Evolutionary conservation across 2,113 vertebrate species (phyloP).

Genomic region (Gambusia holbrooki): DNA sequence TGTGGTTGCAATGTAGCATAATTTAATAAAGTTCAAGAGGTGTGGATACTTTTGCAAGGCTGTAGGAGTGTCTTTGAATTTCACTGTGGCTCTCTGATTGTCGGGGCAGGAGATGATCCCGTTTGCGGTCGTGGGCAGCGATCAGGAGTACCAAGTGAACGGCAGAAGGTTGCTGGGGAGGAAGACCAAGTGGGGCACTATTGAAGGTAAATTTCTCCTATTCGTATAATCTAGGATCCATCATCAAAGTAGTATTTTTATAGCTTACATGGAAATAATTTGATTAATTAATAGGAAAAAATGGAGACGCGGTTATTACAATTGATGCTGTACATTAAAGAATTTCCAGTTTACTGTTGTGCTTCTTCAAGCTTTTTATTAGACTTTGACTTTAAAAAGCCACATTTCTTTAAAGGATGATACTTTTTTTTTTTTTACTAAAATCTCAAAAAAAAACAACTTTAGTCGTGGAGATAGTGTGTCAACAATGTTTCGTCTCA

Average conservation of each 20-base stretch:
- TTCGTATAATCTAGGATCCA: neutral
- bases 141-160: constrained; percentile 98
- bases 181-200: constrained; percentile 99
- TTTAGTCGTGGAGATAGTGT: no score
- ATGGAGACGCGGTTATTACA: neutral
- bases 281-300: neutral
- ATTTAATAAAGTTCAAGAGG: no score
- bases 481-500: neutral
- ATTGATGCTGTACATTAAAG: constrained; percentile 18
- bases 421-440: neutral
- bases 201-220: constrained; percentile 87
- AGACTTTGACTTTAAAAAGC: constrained; percentile 1
- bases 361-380: constrained; percentile 30
- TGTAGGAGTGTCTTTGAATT: neutral
- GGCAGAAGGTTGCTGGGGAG: constrained; percentile 95
- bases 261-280: neutral
- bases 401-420: neutral
- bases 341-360: constrained; percentile 20
- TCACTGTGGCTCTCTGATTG: constrained; percentile 2
- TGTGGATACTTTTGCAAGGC: no score
- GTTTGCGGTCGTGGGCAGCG: constrained; percentile 97
- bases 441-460: neutral
- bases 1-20: no score
- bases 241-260: neutral
- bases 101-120: constrained; percentile 94